Conservation (phyloP, 2,797 vertebrate species). For the Anisognathus igniventris region DNA sequence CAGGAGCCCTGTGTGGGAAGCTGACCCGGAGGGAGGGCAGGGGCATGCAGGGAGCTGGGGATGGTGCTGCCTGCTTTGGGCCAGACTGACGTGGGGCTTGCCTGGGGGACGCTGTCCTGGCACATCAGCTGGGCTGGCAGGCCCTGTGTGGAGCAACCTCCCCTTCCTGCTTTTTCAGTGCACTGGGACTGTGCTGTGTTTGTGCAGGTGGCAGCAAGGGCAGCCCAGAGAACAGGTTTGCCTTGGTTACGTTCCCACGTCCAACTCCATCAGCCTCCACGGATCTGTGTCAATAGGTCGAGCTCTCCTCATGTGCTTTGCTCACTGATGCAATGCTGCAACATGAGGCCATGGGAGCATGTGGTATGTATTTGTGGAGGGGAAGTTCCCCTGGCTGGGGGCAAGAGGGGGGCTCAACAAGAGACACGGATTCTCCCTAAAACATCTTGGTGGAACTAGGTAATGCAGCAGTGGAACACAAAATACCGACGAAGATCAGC, state of each 20-base stretch:
- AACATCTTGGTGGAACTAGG: not conserved
- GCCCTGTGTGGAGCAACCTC: not conserved
- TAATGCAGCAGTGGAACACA: not conserved
- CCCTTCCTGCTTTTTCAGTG: not conserved
- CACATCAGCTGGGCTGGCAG: not conserved
- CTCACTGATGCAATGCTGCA: not conserved
- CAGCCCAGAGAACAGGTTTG: slow-evolving; percentile 5
- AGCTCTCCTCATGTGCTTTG: not conserved
- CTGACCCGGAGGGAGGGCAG: not conserved
- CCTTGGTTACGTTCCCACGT: not conserved
- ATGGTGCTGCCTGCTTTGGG: not conserved
- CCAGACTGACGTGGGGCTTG: not conserved
- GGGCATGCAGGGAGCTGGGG: fast-evolving
- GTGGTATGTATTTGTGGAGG: not conserved
- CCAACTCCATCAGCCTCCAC: not conserved
- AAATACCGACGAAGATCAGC: not conserved
- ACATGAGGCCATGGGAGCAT: not conserved
- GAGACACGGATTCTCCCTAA: not conserved
- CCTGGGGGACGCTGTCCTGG: not conserved
- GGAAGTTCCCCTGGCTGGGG: not conserved
- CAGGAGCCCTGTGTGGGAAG: not conserved
- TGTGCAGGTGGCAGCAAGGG: not conserved
- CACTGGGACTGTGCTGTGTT: not conserved
- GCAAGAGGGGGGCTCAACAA: not conserved
- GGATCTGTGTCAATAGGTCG: not conserved